A percentile compares a stretch with the other conserved stretches of the same genome.
These are phyloP conservation scores for Lophius piscatorius DNA, from an alignment of 2,113 vertebrate species.

Conservation along the genomic window DNA sequence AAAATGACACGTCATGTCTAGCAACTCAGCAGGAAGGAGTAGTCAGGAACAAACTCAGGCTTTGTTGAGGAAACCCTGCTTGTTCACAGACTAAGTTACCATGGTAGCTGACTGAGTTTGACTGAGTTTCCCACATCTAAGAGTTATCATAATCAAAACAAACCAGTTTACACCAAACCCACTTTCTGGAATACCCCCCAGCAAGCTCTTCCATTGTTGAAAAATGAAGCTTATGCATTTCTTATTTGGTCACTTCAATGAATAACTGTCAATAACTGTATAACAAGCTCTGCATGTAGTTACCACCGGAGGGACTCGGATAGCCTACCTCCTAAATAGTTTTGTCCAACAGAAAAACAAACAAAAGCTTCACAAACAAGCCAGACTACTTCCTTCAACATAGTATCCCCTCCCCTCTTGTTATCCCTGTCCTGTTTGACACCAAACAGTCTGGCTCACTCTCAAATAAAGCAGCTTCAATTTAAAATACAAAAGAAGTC, in stretches of 20 bases:
- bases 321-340: constrained; percentile 58
- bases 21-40: no score
- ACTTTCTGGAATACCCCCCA: background rate
- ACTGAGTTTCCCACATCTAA: no score
- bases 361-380: constrained; percentile 73
- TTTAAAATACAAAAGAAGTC: constrained; percentile 21
- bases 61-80: no score
- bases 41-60: no score
- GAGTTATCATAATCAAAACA: no score
- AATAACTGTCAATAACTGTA: constrained; percentile 49
- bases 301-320: constrained; percentile 40
- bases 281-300: constrained; percentile 30
- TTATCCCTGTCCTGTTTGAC: constrained; percentile 69
- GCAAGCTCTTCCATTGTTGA: background rate
- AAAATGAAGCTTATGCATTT: constrained; percentile 26
- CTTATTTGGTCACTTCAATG: constrained; percentile 37
- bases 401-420: constrained; percentile 57
- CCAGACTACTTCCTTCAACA: constrained; percentile 69
- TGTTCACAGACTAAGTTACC: no score
- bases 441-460: constrained; percentile 38
- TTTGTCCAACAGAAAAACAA: constrained; percentile 73
- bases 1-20: no score
- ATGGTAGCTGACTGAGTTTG: no score
- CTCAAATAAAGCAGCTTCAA: constrained; percentile 29
- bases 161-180: no score